phyloP scores from a whole-genome alignment of 2,113 vertebrate species.

The Callospermophilus lateralis region DNA sequence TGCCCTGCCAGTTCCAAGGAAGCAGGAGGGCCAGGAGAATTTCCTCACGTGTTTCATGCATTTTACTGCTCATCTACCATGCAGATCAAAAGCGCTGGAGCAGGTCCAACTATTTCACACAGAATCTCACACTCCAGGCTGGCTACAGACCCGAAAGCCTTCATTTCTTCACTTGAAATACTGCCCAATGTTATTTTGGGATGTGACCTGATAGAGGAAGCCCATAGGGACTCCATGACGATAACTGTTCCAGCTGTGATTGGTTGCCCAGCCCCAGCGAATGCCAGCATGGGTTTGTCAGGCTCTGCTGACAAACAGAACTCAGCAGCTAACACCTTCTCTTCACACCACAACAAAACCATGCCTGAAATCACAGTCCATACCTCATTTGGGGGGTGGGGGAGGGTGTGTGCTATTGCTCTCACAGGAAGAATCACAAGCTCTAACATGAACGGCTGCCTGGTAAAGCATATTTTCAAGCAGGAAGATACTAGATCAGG shows the following conservation, averaged over 20 bases:
- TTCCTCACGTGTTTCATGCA: constrained; percentile 95
- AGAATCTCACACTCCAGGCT: constrained; percentile 96
- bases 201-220: constrained; percentile 96
- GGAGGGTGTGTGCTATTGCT: background rate
- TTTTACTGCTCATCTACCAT: constrained; percentile 97
- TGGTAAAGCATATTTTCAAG: constrained; percentile 59
- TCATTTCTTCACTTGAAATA: constrained; percentile 96
- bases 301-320: constrained; percentile 83
- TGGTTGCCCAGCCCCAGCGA: constrained; percentile 81
- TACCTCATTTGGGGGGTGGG: constrained; percentile 28
- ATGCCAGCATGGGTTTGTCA: constrained; percentile 87
- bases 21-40: constrained; percentile 87
- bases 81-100: constrained; percentile 93
- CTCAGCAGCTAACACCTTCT: constrained; percentile 84
- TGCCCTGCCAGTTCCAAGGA: constrained; percentile 88
- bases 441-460: constrained; percentile 72
- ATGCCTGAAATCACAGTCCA: constrained; percentile 76
- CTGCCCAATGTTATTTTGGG: constrained; percentile 97
- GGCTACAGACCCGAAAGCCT: constrained; percentile 95
- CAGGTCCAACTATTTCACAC: constrained; percentile 95
- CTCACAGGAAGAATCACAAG: constrained; percentile 71
- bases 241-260: constrained; percentile 88
- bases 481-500: constrained; percentile 60
- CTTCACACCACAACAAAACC: constrained; percentile 84
- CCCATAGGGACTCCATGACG: constrained; percentile 92